Base-by-base conservation (phyloP, 2,888 invertebrate species). In the Omphaloscelis lunosa region DNA sequence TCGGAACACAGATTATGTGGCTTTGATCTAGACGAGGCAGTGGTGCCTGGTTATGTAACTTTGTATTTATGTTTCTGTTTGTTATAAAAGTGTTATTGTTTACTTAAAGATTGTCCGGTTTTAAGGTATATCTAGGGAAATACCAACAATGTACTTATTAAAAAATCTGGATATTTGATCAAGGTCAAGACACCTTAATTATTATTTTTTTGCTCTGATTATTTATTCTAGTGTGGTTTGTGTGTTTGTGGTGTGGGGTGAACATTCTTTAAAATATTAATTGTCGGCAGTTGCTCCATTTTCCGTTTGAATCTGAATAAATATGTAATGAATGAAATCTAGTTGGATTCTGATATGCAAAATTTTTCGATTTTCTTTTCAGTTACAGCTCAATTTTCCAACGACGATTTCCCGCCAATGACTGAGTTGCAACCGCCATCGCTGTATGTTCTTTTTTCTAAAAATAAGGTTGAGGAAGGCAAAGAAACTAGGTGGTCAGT, bases 1-100 rank as follows among this genome's bases (percentile, higher is more conserved):
- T 94, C 94, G 92, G 89, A 84, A 77, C 86, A 79, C 85, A 85
- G 90, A 88, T 88, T 86, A 84, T 76, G 79, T 83, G 82, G 77
- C 70, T 79, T 77, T 77, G 75, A 77, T 80, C 79, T 85, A 78
- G 80, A 84, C 72, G 72, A 62, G 80, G 53, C 63, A 77, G 61
- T 45, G 67, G 67, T 66, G 66, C 41, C 59, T 72, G 48, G 61
- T 83, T 75, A 63, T 80, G 77, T 79, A 79, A 77, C 63, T 71
- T 34, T 48, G 56, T 51, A 27, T 23, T 39, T 39, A 72, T 17
- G 9, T 4, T 61, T 59, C 29, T 41, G 12, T 62, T n/a, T 63
- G 34, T 63, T 56, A 17, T 58, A 59, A 17, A 12, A 27, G 23
- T 56, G 27, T 56, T 39, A 17, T 65, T 29, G 17, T 2, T 39